These are phyloP conservation scores for Girardia tigrina DNA, from an alignment of 2,888 invertebrate species.

Conservation along the genomic window DNA sequence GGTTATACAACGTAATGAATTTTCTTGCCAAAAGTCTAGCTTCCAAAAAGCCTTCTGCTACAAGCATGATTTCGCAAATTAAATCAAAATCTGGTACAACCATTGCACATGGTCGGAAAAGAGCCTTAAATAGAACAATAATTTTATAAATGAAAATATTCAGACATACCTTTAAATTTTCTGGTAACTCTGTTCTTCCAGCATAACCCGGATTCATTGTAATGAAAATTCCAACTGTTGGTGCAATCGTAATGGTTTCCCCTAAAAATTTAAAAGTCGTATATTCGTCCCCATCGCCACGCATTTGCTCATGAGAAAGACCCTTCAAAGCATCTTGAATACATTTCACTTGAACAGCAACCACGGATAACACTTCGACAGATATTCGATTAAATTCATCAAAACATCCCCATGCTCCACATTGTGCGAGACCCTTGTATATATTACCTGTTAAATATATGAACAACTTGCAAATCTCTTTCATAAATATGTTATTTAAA, in stretches of 20 bases:
- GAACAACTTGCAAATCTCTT: slow-evolving; percentile 94
- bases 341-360: slow-evolving; percentile 71
- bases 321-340: slow-evolving; percentile 58
- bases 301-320: slow-evolving; percentile 50
- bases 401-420: slow-evolving; percentile 33
- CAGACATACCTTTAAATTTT: slow-evolving; percentile 48
- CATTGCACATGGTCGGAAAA: slow-evolving; percentile 80
- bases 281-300: slow-evolving; percentile 66
- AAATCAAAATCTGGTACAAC: slow-evolving; percentile 90
- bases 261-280: slow-evolving; percentile 77
- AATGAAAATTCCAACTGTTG: slow-evolving; percentile 82
- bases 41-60: slow-evolving; percentile 89
- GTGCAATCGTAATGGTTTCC: slow-evolving; percentile 68
- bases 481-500: no score
- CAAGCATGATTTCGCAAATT: slow-evolving; percentile 93
- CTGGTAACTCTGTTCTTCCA: slow-evolving; percentile 58
- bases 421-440: slow-evolving; percentile 52
- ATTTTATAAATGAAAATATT: no score
- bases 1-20: slow-evolving; percentile 81
- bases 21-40: slow-evolving; percentile 79
- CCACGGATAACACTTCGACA: slow-evolving; percentile 84
- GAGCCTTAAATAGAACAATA: slow-evolving; percentile 39
- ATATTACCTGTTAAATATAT: slow-evolving; percentile 92
- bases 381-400: slow-evolving; percentile 32
- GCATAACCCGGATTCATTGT: slow-evolving; percentile 91